phyloP scores from a whole-genome alignment of 2,797 vertebrate genomes.

The Chelonia mydas region DNA sequence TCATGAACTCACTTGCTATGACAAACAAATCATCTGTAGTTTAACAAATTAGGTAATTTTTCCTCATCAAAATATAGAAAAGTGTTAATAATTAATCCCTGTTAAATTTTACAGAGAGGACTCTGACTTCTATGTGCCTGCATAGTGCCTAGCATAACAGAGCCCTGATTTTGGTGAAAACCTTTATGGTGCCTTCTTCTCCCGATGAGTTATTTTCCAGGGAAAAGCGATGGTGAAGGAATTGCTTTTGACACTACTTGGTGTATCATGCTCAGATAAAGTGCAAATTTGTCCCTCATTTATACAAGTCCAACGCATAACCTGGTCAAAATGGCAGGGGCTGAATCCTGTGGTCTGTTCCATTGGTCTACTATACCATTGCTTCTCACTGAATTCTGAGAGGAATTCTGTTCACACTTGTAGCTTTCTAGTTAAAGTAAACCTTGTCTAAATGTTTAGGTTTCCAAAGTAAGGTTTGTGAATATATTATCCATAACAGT shows the following conservation, averaged over 20 bases:
- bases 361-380: not conserved
- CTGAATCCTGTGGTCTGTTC: not conserved
- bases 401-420: not conserved
- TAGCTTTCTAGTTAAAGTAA: not conserved
- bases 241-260: not conserved
- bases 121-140: not conserved
- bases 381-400: not conserved
- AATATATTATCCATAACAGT: not conserved
- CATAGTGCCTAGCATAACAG: not conserved
- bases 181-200: not conserved
- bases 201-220: not conserved
- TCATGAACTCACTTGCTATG: not conserved
- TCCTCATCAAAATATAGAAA: not conserved
- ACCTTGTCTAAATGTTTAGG: not conserved
- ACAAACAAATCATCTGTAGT: not conserved
- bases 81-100: not conserved
- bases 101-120: not conserved
- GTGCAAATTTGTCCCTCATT: not conserved
- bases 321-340: not conserved
- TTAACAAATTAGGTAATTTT: not conserved
- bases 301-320: not conserved
- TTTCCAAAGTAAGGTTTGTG: not conserved
- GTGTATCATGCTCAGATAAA: not conserved
- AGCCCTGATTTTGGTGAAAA: not conserved
- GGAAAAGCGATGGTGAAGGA: accelerated